A percentile compares a stretch with the other conserved stretches of the same genome.
phyloP scores from a whole-genome alignment of 2,797 vertebrate species.

The Poeciliopsis presidionis region DNA sequence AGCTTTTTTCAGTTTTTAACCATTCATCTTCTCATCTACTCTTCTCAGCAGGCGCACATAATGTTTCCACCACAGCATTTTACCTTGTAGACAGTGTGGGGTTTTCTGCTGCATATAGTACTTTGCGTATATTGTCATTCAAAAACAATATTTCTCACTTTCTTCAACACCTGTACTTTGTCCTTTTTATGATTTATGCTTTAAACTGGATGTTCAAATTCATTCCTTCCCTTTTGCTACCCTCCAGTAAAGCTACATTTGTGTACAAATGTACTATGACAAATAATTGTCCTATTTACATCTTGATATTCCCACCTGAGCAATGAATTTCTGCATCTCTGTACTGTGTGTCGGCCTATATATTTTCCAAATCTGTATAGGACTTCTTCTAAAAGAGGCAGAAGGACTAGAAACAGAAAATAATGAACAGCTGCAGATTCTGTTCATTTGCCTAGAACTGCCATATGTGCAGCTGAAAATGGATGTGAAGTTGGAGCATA shows the following conservation, averaged over 20 bases:
- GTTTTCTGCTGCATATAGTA: not conserved
- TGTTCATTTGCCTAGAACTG: conserved; percentile 33
- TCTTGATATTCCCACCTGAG: not conserved
- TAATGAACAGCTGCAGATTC: conserved; percentile 30
- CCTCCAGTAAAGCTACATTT: not conserved
- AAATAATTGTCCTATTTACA: not conserved
- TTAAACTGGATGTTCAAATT: too few species aligned
- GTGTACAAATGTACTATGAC: not conserved
- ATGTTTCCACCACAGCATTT: not conserved
- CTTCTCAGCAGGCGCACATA: not conserved
- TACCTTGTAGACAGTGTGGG: not conserved
- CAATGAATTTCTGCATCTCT: not conserved
- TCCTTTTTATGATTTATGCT: not conserved
- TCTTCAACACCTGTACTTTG: not conserved
- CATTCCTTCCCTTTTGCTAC: not conserved
- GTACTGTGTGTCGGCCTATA: not conserved
- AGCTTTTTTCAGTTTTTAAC: not conserved
- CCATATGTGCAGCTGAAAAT: conserved; percentile 33
- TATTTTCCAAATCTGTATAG: conserved; percentile 21
- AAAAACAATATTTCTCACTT: not conserved
- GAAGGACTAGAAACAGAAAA: conserved; percentile 4
- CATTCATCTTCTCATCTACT: not conserved
- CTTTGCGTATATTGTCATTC: not conserved
- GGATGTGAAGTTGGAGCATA: conserved; percentile 40
- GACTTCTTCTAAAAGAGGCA: conserved; percentile 36